Conservation (phyloP, 2,113 vertebrate genomes). For the Petrocephalus zakoni region DNA sequence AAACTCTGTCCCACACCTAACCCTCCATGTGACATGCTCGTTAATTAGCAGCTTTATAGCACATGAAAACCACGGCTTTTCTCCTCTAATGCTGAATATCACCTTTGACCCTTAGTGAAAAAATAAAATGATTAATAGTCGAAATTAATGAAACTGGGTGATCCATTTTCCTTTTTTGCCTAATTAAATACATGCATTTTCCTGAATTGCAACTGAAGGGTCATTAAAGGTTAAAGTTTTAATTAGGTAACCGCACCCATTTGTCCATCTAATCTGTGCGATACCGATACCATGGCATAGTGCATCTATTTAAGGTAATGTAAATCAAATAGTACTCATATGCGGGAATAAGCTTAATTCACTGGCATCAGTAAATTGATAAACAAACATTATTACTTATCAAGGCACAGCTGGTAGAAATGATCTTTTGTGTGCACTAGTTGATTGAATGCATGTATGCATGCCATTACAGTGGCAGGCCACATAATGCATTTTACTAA, state of each 20-base stretch:
- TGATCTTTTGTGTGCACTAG: not conserved
- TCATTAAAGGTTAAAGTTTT: constrained; percentile 3
- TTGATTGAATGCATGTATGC: not conserved
- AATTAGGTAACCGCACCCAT: not conserved
- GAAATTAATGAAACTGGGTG: not conserved
- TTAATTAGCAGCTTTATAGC: not conserved
- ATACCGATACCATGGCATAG: not conserved
- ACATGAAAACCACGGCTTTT: not conserved
- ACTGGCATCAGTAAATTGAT: not conserved
- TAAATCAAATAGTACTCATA: not conserved
- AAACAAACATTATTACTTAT: not conserved
- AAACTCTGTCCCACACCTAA: not conserved
- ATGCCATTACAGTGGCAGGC: not conserved
- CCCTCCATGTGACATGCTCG: not conserved
- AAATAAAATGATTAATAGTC: not conserved
- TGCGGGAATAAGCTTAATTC: not conserved
- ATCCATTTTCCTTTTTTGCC: not conserved
- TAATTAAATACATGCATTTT: not conserved
- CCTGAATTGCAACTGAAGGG: not conserved
- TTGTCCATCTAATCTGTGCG: not conserved
- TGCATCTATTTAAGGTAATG: not conserved
- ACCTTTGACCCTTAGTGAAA: not conserved
- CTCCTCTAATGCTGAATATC: not conserved
- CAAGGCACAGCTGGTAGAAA: not conserved
- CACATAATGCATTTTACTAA: not conserved